Evolutionary conservation across 2,888 invertebrate genomes (phyloP), one percentile per base, ranked within the genome.

Genomic region (Melanostoma mellinum): DNA sequence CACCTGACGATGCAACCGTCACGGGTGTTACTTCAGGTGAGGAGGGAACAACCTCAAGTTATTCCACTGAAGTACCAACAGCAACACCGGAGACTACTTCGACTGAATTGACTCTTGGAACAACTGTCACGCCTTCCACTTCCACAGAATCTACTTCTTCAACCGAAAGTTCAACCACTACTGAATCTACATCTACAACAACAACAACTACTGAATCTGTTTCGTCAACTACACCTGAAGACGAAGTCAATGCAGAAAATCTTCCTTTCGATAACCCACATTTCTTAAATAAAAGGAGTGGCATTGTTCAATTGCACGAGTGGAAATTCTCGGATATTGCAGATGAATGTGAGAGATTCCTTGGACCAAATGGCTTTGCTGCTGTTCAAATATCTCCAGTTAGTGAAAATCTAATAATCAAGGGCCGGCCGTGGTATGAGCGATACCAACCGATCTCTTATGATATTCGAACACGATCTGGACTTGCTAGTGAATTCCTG

Each of bases 401-500:
- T 20, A 71, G 9, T 5, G 78, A 84, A 10, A 78, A 79, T 35
- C 53, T 85, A 0, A 58, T 78, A 20, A 65, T 78, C 2, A 6
- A 50, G 20, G 80, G 85, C 1, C 84, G 95, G 6, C 96, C 97
- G 0, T 97, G 97, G 97, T 97, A 94, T 94, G 96, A 97, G 91
- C 92, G 97, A 9, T 97, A 97, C 90, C 96, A 97, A 89, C 95
- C 96, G 0, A 93, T 96, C 81, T 96, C 96, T 4, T 97, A 96
- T 91, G 91, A 92, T 36, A 91, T 96, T 71, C 90, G 89, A 0
- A 95, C 96, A 0, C 92, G 97, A 79, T 96, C 96, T 2, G 97
- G 97, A 36, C 92, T 93, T 85, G 94, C 95, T 88, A 88, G 89
- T 0, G 94, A 95, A 65, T 95, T 97, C 87, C 91, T 92, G 9